Evolutionary conservation across 1,140 invertebrate genomes (phyloP).

Genomic region (Homarus americanus): DNA sequence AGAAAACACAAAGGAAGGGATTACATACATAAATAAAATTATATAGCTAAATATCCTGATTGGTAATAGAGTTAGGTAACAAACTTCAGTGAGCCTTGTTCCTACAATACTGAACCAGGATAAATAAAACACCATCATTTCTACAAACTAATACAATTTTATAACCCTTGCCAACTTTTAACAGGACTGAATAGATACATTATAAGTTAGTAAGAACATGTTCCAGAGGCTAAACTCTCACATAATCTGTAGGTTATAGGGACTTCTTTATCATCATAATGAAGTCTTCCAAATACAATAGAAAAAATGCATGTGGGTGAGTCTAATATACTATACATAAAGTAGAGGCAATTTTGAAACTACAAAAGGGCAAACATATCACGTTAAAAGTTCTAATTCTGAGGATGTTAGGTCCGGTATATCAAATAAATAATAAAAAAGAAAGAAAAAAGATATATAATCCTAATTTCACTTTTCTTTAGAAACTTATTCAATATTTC

Average conservation of each 20-base stretch:
- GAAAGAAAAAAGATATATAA: neutral
- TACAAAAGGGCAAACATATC: neutral
- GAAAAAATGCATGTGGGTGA: conserved; percentile 39
- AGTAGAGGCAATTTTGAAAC: neutral
- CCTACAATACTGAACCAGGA: neutral
- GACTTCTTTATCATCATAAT: conserved; percentile 17
- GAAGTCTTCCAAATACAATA: conserved; percentile 19
- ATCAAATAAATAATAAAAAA: conserved; percentile 11
- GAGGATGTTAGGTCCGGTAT: neutral
- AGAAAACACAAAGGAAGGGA: too few species aligned
- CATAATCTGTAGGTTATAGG: conserved; percentile 24
- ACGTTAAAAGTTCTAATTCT: neutral
- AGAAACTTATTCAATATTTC: neutral
- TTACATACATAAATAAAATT: too few species aligned
- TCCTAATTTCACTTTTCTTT: neutral
- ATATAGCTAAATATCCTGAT: too few species aligned
- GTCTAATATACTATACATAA: conserved; percentile 11
- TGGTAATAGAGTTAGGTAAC: too few species aligned
- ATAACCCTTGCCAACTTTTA: conserved; percentile 38
- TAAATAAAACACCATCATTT: conserved; percentile 9
- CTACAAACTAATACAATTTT: conserved; percentile 46
- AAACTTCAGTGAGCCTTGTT: too few species aligned
- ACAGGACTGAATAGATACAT: conserved; percentile 40
- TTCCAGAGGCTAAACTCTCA: conserved; percentile 27
- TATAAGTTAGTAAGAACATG: conserved; percentile 45